Percentiles rank a stretch among this genome's conserved stretches.
Conservation (phyloP, 2,888 invertebrate genomes). For the Eremobia ochroleuca region DNA sequence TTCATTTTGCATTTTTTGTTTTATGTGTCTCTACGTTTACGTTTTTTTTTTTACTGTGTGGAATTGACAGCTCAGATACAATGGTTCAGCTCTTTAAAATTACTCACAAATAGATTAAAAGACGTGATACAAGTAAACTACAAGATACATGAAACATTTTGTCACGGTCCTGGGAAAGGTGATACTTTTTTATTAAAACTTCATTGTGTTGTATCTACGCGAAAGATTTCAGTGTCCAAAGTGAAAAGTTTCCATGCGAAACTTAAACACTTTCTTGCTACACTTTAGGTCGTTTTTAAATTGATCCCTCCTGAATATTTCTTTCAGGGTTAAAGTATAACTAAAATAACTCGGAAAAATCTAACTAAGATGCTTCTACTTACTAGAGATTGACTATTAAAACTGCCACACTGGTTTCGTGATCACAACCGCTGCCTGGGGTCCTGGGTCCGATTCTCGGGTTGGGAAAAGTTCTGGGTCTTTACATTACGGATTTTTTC, state of each 20-base stretch:
- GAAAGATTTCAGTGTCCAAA: conserved; percentile 14
- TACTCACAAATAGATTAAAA: background rate
- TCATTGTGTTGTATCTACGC: background rate
- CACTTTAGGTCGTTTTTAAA: background rate
- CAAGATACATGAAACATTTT: background rate
- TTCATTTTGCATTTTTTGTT: background rate
- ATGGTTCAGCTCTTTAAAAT: background rate
- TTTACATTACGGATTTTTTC: background rate
- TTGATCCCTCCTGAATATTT: background rate
- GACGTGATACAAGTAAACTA: background rate
- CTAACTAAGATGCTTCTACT: background rate
- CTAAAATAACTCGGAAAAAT: too few relatives aligned
- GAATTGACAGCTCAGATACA: background rate
- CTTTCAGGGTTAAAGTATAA: background rate
- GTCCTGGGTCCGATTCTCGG: background rate
- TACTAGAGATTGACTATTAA: background rate
- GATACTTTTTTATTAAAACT: conserved; percentile 22
- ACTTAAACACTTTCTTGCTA: conserved; percentile 2
- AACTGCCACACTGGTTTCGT: background rate
- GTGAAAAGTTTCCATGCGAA: conserved; percentile 13
- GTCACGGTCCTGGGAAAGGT: background rate
- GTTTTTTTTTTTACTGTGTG: background rate
- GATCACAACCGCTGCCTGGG: too few relatives aligned
- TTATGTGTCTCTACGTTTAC: background rate
- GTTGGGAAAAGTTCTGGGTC: too few relatives aligned